Evolutionary conservation across 2,797 vertebrate genomes (phyloP), one percentile per base, ranked within the genome.

Genomic region (Echeneis naucrates): DNA sequence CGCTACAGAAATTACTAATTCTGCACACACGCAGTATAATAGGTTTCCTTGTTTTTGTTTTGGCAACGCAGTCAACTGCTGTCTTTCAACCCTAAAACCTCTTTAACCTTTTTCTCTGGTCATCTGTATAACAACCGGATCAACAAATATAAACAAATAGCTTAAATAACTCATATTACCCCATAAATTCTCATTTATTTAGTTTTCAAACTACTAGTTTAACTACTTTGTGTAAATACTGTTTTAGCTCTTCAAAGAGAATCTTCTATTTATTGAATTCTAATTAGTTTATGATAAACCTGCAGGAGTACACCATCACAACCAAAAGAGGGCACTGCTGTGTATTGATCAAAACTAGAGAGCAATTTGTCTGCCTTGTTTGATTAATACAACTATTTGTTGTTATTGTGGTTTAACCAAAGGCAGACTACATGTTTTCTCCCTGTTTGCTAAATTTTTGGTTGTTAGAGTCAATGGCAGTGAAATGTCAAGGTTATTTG

Each of bases 281-380:
- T 58, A 68, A 83, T 66, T 23, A 33, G 30, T 44, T 0, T 33
- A 1, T 78, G 40, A 73, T 45, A 38, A 68, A 72, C 50, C n/a
- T 19, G 0, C 26, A 54, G 73, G 58, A 67, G 56, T 86, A 17
- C 24, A 27, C 26, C 9, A 7, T 57, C 6, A 48, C 4, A 58
- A 24, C 82, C 90, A 85, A 85, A 64, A 87, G 87, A 75, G 82
- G 86, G 81, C 87, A 80, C 82, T 89, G 2, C 77, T 82, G 83
- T 65, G 50, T 76, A n/a, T 68, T 70, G 47, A 60, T 68, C 57
- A 60, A 24, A 63, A 30, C 23, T n/a, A 13, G 24, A 45, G 61
- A 32, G n/a, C 26, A 72, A 23, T 35, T 88, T 55, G 63, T 52
- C 45, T 26, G 47, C 37, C 42, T 30, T 16, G n/a, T 63, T 75